Conservation (phyloP, 2,797 vertebrate genomes). For the Tokudaia tokunoshimensis region DNA sequence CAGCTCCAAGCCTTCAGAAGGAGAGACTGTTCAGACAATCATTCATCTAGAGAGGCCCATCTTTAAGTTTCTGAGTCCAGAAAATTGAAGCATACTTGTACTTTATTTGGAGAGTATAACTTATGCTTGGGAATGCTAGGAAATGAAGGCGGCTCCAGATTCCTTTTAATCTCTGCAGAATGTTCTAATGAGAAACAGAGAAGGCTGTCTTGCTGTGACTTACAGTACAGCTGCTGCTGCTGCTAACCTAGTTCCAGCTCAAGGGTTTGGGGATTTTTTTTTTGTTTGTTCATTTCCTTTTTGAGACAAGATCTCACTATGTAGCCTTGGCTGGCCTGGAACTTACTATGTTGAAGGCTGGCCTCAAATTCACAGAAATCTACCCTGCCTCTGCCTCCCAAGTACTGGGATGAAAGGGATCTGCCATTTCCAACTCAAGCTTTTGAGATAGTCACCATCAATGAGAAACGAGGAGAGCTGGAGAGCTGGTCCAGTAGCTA, state of each 20-base stretch:
- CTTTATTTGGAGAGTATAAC: slow-evolving; percentile 4
- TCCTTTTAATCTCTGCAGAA: not conserved
- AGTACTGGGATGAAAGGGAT: not conserved
- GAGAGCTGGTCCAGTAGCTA: not conserved
- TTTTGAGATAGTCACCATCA: slow-evolving; percentile 40
- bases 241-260: not conserved
- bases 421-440: not conserved
- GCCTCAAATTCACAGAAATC: not conserved
- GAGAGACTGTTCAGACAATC: not conserved
- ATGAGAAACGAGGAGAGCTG: not conserved
- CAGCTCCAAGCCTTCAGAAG: not conserved
- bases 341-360: not conserved
- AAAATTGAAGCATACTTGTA: slow-evolving; percentile 53
- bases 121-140: not conserved
- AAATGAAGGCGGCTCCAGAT: slow-evolving; percentile 50
- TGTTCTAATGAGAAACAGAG: slow-evolving; percentile 30
- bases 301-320: not conserved
- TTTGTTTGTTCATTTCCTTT: not conserved
- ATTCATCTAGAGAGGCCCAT: not conserved
- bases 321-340: not conserved
- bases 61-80: slow-evolving; percentile 34
- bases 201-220: not conserved
- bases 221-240: not conserved
- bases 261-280: not conserved
- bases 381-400: not conserved